Conservation (phyloP, 1,140 invertebrate genomes). For the Chrysoperla carnea region DNA sequence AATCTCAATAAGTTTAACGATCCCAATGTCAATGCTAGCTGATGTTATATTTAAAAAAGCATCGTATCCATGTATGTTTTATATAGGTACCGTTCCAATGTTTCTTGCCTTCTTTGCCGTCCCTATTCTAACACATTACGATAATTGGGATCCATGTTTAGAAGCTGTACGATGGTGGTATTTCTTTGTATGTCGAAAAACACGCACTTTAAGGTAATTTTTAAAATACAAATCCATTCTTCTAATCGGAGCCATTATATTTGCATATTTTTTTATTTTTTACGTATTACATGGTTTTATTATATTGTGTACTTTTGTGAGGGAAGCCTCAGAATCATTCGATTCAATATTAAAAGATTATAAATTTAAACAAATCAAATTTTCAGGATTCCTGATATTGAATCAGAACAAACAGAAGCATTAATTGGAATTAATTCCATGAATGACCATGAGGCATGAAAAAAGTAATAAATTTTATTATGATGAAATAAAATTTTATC, state of each 20-base stretch:
- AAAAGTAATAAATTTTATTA: background rate
- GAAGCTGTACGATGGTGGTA: conserved; percentile 40
- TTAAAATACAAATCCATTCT: background rate
- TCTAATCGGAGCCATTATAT: background rate
- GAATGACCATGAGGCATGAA: conserved; percentile 33
- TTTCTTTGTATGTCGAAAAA: conserved; percentile 30
- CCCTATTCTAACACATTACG: conserved; percentile 58
- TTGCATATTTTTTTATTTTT: conserved; percentile 2
- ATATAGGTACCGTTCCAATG: conserved; percentile 62
- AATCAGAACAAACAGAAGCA: conserved; percentile 54
- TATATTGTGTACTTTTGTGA: conserved; percentile 2
- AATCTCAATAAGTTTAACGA: conserved; percentile 61
- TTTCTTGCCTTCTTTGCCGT: conserved; percentile 60
- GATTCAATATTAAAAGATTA: no score
- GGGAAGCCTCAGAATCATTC: conserved; percentile 2
- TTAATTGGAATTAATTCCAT: conserved; percentile 41
- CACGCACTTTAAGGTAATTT: conserved; percentile 28
- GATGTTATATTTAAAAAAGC: conserved; percentile 61
- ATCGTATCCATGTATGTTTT: conserved; percentile 56
- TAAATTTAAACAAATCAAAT: no score
- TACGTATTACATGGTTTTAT: conserved; percentile 10
- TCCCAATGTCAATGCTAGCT: conserved; percentile 69
- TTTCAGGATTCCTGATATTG: conserved; percentile 42
- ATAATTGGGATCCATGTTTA: conserved; percentile 69
- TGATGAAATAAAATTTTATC: no score